Conservation (phyloP, 2,797 vertebrate genomes). For the Lerista edwardsae region DNA sequence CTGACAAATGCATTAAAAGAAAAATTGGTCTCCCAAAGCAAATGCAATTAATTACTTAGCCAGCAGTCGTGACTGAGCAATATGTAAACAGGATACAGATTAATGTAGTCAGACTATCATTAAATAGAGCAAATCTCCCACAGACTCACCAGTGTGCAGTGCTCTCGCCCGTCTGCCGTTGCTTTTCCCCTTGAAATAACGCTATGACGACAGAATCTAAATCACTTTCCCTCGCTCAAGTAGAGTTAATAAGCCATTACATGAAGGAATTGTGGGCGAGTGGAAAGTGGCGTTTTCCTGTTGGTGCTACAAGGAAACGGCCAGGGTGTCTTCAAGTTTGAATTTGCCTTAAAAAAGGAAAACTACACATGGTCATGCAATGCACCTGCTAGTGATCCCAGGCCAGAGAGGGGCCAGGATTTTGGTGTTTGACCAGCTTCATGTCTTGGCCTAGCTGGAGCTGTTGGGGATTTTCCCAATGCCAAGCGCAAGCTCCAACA, state of each 20-base stretch:
- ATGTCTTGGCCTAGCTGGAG: no score
- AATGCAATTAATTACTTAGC: conserved; percentile 60
- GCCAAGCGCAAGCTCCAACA: no score
- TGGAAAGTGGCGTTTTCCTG: not conserved
- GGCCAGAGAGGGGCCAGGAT: no score
- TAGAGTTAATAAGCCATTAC: not conserved
- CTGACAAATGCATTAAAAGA: conserved; percentile 48
- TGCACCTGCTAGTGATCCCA: no score
- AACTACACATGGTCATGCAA: no score
- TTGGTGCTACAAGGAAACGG: not conserved
- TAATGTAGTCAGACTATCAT: conserved; percentile 63
- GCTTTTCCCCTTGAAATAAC: not conserved
- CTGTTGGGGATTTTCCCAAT: no score
- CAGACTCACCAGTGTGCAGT: not conserved
- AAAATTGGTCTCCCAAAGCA: conserved; percentile 61
- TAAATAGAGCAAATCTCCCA: conserved; percentile 10
- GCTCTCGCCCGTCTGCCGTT: not conserved
- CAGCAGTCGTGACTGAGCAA: conserved; percentile 40
- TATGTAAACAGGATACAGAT: conserved; percentile 53
- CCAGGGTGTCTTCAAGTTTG: no score
- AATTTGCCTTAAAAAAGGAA: not conserved
- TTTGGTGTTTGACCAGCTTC: no score
- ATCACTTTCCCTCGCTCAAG: not conserved
- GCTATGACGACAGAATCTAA: not conserved
- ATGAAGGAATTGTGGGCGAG: not conserved